A percentile compares a stretch with the other conserved stretches of the same genome.
phyloP scores from a whole-genome alignment of 2,888 invertebrate species.

The Tenodera sinensis region DNA sequence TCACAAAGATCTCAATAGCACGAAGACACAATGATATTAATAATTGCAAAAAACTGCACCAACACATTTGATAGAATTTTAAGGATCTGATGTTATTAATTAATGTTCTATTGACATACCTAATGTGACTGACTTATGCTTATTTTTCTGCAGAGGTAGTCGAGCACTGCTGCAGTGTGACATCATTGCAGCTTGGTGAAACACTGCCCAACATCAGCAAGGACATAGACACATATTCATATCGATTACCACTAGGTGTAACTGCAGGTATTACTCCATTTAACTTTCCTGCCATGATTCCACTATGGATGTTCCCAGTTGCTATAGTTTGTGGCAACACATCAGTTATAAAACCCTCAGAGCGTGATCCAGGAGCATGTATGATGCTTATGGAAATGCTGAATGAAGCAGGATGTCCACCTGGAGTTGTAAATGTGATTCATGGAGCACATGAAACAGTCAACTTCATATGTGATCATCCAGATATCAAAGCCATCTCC shows the following conservation, averaged over 20 bases:
- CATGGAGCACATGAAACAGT: slow-evolving; percentile 94
- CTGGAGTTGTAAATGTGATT: slow-evolving; percentile 93
- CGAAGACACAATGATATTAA: no score
- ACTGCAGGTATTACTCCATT: slow-evolving; percentile 96
- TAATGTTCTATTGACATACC: no score
- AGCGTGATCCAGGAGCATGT: slow-evolving; percentile 95
- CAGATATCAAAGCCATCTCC: slow-evolving; percentile 93
- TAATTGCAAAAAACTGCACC: no score
- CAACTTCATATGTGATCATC: slow-evolving; percentile 95
- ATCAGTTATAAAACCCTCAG: slow-evolving; percentile 92
- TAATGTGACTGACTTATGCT: not conserved
- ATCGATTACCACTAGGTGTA: slow-evolving; percentile 88
- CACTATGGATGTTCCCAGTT: slow-evolving; percentile 91
- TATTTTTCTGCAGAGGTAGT: slow-evolving; percentile 72
- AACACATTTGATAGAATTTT: no score
- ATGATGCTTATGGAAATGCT: slow-evolving; percentile 92
- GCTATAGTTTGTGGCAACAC: slow-evolving; percentile 82
- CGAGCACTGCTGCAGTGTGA: slow-evolving; percentile 93
- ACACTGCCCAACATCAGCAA: slow-evolving; percentile 81
- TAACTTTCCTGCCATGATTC: slow-evolving; percentile 99
- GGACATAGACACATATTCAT: slow-evolving; percentile 95
- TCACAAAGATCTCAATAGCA: no score
- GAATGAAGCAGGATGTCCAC: slow-evolving; percentile 91
- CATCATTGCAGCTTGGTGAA: slow-evolving; percentile 90
- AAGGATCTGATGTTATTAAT: no score